phyloP scores from a whole-genome alignment of 2,113 vertebrate genomes.

The Onychostoma macrolepis region DNA sequence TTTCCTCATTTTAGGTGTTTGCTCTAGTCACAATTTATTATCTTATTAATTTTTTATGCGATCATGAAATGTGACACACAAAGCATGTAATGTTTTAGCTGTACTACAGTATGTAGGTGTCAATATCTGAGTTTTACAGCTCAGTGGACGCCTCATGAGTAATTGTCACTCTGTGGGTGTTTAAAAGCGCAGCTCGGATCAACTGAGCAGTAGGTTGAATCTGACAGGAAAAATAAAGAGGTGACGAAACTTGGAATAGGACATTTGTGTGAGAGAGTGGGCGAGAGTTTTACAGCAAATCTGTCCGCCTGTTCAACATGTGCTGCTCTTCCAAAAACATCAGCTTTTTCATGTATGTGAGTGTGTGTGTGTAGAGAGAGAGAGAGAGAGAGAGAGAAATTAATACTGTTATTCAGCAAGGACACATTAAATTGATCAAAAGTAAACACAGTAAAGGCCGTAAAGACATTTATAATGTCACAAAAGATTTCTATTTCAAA shows the following conservation, averaged over 20 bases:
- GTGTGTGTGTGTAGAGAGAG: background rate
- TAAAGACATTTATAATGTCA: too few species aligned
- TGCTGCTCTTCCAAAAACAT: background rate
- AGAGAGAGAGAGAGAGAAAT: background rate
- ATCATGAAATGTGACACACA: background rate
- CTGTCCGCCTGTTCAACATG: background rate
- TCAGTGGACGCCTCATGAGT: background rate
- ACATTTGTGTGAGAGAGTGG: background rate
- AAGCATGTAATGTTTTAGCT: background rate
- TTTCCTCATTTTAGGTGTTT: background rate
- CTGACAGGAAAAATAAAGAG: constrained; percentile 5
- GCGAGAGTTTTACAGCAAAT: constrained; percentile 17
- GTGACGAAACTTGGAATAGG: background rate
- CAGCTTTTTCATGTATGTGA: background rate
- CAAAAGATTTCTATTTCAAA: background rate
- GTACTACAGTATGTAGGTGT: background rate
- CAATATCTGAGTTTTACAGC: background rate
- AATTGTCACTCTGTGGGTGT: constrained; percentile 13
- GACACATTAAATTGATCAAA: background rate
- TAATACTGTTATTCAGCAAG: background rate
- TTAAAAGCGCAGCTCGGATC: background rate
- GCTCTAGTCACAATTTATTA: background rate
- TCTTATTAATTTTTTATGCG: background rate
- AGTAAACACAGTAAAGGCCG: too few species aligned
- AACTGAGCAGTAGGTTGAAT: background rate